Conservation (phyloP, 2,113 vertebrate species). For the Amblyopsis rosae region DNA sequence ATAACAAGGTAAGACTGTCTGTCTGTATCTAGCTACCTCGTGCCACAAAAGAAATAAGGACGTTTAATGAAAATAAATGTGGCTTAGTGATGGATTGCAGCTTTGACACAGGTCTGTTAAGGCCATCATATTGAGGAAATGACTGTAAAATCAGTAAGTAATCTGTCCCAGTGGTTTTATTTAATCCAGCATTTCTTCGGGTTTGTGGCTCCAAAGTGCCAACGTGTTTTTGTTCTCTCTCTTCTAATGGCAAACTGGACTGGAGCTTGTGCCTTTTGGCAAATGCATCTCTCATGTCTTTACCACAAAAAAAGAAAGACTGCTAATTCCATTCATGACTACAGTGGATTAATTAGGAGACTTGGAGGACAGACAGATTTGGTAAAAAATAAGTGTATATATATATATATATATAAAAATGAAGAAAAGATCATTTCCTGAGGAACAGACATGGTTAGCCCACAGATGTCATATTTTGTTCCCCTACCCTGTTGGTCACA, state of each 20-base stretch:
- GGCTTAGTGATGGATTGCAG: too few relatives aligned
- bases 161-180: too few relatives aligned
- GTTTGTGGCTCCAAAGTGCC: not conserved
- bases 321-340: slow-evolving; percentile 1
- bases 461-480: slow-evolving; percentile 62
- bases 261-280: not conserved
- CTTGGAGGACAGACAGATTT: slow-evolving; percentile 6
- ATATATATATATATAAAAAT: too few relatives aligned
- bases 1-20: too few relatives aligned
- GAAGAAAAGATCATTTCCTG: slow-evolving; percentile 20
- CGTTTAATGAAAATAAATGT: too few relatives aligned
- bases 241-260: not conserved
- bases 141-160: too few relatives aligned
- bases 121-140: too few relatives aligned
- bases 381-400: too few relatives aligned
- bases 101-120: too few relatives aligned
- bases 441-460: slow-evolving; percentile 41
- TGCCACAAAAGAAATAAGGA: too few relatives aligned
- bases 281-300: not conserved
- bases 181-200: not conserved
- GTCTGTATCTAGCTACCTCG: too few relatives aligned
- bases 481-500: slow-evolving; percentile 52
- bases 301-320: slow-evolving; percentile 9
- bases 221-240: not conserved
- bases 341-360: slow-evolving; percentile 13